A percentile compares a stretch with the other conserved stretches of the same genome.
Conservation (phyloP, 2,888 invertebrate species). For the Pterobdella sp. region DNA sequence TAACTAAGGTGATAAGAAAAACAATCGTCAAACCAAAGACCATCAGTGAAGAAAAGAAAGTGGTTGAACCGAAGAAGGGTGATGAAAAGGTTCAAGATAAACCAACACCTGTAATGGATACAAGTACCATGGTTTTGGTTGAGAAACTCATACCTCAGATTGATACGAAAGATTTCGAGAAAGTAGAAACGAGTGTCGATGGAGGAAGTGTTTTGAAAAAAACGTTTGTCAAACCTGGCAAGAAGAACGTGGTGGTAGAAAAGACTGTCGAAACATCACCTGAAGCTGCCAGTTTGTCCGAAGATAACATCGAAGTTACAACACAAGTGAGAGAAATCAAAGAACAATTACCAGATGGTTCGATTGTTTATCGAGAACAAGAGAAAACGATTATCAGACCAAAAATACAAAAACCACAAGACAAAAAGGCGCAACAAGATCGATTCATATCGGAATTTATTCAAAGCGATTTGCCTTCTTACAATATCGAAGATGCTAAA, state of each 20-base stretch:
- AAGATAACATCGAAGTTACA: conserved; percentile 7
- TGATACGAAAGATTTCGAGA: neutral
- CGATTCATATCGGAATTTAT: neutral
- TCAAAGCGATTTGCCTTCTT: conserved; percentile 12
- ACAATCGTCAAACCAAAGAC: too few relatives aligned
- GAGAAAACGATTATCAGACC: conserved; percentile 5
- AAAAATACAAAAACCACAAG: neutral
- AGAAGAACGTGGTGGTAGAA: neutral
- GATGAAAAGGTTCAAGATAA: too few relatives aligned
- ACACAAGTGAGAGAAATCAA: conserved; percentile 1
- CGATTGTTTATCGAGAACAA: neutral
- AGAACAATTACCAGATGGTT: conserved; percentile 14
- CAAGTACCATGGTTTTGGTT: too few relatives aligned
- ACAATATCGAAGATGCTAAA: neutral
- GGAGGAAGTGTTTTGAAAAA: neutral
- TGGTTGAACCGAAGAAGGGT: too few relatives aligned
- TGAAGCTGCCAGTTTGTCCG: neutral
- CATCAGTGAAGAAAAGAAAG: too few relatives aligned
- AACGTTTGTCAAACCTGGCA: neutral
- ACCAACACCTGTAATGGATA: too few relatives aligned
- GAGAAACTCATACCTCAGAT: too few relatives aligned
- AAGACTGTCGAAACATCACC: neutral
- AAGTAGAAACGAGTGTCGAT: neutral
- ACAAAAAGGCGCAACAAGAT: conserved; percentile 3
- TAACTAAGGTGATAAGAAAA: too few relatives aligned